Conservation (phyloP, 2,797 vertebrate genomes). For the Dermochelys coriacea region DNA sequence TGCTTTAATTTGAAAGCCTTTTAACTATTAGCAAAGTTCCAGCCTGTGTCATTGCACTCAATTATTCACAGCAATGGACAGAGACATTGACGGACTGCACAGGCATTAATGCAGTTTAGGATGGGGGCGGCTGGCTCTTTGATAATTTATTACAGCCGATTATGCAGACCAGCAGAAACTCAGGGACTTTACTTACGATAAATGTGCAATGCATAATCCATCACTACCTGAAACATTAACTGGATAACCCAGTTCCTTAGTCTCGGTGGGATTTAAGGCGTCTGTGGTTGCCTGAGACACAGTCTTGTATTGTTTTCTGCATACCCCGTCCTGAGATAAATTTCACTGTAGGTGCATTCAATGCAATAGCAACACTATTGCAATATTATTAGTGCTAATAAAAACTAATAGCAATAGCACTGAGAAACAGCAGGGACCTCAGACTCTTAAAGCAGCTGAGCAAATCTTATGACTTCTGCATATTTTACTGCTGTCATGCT, state of each 20-base stretch:
- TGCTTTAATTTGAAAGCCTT: conserved; percentile 56
- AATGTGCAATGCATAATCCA: conserved; percentile 38
- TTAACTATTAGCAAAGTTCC: conserved; percentile 53
- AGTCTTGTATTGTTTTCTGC: neutral
- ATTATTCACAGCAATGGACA: conserved; percentile 65
- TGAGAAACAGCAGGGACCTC: neutral
- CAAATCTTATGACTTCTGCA: neutral
- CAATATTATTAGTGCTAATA: neutral
- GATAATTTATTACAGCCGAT: conserved; percentile 59
- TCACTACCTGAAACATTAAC: conserved; percentile 40
- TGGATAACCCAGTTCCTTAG: neutral
- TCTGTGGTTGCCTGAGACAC: neutral
- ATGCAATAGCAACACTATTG: neutral
- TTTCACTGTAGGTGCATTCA: neutral
- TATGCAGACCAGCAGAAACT: conserved; percentile 57
- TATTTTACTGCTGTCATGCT: neutral
- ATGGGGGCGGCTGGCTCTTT: conserved; percentile 3
- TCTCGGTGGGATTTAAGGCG: neutral
- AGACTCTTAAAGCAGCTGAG: neutral
- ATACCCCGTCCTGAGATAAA: neutral
- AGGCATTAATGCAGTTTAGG: conserved; percentile 43
- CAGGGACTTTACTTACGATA: conserved; percentile 26
- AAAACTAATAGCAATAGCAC: neutral
- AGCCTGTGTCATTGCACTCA: conserved; percentile 35
- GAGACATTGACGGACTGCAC: conserved; percentile 61